Base-by-base conservation (phyloP, 2,797 vertebrate species). In the Platyrinchus mystaceus region DNA sequence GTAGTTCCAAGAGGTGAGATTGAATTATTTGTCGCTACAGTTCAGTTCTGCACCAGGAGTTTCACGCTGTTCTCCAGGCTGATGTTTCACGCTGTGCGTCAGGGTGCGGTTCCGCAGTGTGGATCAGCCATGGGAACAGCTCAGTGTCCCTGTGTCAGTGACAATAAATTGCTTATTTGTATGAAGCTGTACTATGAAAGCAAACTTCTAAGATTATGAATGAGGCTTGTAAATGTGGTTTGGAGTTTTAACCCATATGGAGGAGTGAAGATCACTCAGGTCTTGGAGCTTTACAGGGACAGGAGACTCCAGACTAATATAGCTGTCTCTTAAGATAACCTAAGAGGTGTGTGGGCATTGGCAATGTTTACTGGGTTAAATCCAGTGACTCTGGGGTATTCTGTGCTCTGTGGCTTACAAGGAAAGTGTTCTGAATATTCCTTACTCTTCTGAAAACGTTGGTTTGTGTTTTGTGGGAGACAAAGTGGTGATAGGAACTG, bases 51-150 rank as follows among this genome's bases (percentile, higher is more conserved):
- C 5, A 0, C 55, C 59, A 44, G 53, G 36, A 80, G 27, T 22
- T 66, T 10, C 9, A 1, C 10, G 14, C 27, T 79, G 12, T 78
- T 49, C 58, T 37, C 6, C 28, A 4, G 2, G 8, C 58, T 56
- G 62, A 12, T 20, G 15, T 47, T 32, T n/a, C 44, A 49, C 19
- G 20, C 53, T 20, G 0, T 2, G 13, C 1, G 0, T 2, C 0
- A 0, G 21, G 49, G 12, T 21, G 7, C 4, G 0, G 63, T 53
- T 36, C 68, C 39, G 20, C 30, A 36, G 37, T 10, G 6, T n/a
- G 32, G 56, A 20, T 58, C 24, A 62, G 56, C 39, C 58, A 20
- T 23, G 32, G 15, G 14, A 63, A n/a, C 17, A 55, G 8, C n/a
- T 77, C 18, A 1, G 59, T 26, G 41, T 94, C 26, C 50, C 7